Conservation (phyloP, 2,113 vertebrate genomes). For the Grammomys dolichurus region DNA sequence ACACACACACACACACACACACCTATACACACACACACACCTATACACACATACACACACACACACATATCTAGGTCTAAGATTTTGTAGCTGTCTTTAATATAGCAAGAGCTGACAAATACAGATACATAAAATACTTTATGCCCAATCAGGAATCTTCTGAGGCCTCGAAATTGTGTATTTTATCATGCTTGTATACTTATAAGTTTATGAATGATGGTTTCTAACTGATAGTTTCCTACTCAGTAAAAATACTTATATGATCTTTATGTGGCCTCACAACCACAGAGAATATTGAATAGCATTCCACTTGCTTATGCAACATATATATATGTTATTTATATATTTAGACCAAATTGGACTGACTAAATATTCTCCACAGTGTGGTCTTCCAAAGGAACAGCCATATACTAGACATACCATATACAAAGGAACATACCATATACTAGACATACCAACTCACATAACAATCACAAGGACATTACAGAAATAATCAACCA, state of each 20-base stretch:
- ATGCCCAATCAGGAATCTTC: not conserved
- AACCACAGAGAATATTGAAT: not conserved
- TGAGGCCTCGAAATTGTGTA: not conserved
- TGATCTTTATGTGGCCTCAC: not conserved
- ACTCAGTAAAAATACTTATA: not conserved
- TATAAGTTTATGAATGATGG: not conserved
- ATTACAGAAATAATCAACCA: not conserved
- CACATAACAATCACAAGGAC: not conserved
- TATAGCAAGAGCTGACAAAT: not conserved
- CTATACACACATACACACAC: no score
- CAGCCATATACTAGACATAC: not conserved
- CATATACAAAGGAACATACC: not conserved
- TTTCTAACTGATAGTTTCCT: not conserved
- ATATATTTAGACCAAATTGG: not conserved
- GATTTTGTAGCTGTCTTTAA: not conserved
- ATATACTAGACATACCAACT: no score
- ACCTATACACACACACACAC: no score
- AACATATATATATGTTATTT: not conserved
- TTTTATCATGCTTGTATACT: no score
- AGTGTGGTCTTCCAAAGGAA: not conserved
- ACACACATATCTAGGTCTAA: not conserved
- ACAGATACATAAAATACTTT: not conserved
- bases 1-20: no score
- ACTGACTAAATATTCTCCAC: not conserved
- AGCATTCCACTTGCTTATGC: not conserved